Conservation (phyloP, 2,797 vertebrate genomes). For the Hylomyscus alleni region DNA sequence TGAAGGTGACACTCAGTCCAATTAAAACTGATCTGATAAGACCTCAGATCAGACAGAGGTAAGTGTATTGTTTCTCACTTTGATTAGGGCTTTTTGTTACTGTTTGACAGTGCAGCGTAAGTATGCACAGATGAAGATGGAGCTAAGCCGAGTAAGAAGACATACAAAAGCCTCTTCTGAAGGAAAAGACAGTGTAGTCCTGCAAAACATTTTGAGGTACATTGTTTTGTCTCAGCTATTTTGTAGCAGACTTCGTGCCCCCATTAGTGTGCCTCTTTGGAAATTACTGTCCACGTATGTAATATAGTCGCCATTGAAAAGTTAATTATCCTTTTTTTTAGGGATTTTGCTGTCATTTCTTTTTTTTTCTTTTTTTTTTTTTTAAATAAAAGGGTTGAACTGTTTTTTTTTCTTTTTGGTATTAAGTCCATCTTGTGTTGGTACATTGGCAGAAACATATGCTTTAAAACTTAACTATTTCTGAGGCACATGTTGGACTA, state of each 20-base stretch:
- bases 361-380: constrained; percentile 88
- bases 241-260: constrained; percentile 92
- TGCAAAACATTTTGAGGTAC: constrained; percentile 99
- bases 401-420: constrained; percentile 89
- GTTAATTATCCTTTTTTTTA: constrained; percentile 91
- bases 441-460: constrained; percentile 91
- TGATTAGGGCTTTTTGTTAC: constrained; percentile 94
- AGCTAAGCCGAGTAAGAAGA: constrained; percentile 97
- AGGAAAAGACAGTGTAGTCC: constrained; percentile 99
- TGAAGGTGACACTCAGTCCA: constrained; percentile 99
- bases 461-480: constrained; percentile 90
- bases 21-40: constrained; percentile 99
- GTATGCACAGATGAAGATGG: constrained; percentile 99
- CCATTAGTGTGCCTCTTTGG: constrained; percentile 91
- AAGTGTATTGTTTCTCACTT: constrained; percentile 92
- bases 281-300: constrained; percentile 89
- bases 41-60: constrained; percentile 99
- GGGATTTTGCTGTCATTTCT: constrained; percentile 90
- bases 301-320: constrained; percentile 91
- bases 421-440: constrained; percentile 93
- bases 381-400: constrained; percentile 88
- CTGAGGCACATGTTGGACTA: constrained; percentile 93
- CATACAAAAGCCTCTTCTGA: constrained; percentile 98
- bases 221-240: constrained; percentile 97
- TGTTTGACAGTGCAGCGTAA: constrained; percentile 99